A percentile compares a stretch with the other conserved stretches of the same genome.
These are phyloP conservation scores for Acanthosoma haemorrhoidale DNA, from an alignment of 2,888 invertebrate species.

Conservation along the genomic window DNA sequence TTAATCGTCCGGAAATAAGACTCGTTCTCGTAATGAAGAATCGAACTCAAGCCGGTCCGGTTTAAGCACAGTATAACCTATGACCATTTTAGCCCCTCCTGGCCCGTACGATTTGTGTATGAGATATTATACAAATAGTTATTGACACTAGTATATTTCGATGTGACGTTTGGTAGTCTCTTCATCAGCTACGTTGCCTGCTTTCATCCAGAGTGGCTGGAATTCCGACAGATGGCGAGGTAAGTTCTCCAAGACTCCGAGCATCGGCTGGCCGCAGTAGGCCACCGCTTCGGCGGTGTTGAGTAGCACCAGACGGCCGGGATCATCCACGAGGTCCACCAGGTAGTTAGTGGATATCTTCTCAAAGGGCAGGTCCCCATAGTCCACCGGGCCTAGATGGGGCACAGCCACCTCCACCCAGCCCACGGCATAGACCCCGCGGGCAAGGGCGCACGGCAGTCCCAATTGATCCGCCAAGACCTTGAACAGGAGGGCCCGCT, in stretches of 20 bases:
- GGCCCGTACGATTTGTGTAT: too few relatives aligned
- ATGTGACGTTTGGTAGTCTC: not conserved
- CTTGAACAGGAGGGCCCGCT: conserved; percentile 61
- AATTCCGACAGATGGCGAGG: not conserved
- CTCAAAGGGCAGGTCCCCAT: not conserved
- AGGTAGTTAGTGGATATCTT: conserved; percentile 56
- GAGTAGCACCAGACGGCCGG: conserved; percentile 49
- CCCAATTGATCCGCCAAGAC: conserved; percentile 58
- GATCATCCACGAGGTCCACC: conserved; percentile 54
- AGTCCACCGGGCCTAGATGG: not conserved
- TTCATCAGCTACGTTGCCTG: not conserved
- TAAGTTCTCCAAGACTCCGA: not conserved
- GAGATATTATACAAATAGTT: too few relatives aligned
- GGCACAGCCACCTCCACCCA: conserved; percentile 63
- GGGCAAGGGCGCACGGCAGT: conserved; percentile 56
- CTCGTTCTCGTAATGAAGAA: too few relatives aligned
- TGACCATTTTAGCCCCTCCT: too few relatives aligned
- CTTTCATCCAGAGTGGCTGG: not conserved
- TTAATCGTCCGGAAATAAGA: too few relatives aligned
- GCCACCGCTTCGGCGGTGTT: conserved; percentile 47
- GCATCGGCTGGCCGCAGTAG: conserved; percentile 44
- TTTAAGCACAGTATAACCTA: too few relatives aligned
- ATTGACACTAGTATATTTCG: not conserved
- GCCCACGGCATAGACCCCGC: conserved; percentile 53
- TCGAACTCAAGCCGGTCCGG: too few relatives aligned